These are phyloP conservation scores for Bombus terrestris DNA, from an alignment of 1,140 invertebrate genomes.

Conservation along the genomic window DNA sequence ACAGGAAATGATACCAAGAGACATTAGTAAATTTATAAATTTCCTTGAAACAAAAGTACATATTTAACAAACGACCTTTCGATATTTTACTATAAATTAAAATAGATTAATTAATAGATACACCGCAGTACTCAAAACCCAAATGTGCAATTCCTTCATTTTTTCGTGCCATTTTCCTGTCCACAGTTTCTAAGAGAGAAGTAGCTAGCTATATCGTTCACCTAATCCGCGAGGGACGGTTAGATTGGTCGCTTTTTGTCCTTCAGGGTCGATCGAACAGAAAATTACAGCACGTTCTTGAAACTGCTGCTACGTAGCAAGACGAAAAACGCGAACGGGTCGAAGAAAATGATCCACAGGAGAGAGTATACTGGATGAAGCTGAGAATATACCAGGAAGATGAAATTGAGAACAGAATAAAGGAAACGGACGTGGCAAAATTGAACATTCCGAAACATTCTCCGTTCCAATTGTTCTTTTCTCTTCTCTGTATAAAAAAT, in stretches of 20 bases:
- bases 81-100: too few relatives aligned
- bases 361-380: not conserved
- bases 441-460: not conserved
- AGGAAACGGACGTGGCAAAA: not conserved
- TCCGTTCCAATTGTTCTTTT: not conserved
- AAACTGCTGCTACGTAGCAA: slow-evolving; percentile 15
- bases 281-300: slow-evolving; percentile 59
- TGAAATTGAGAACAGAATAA: not conserved
- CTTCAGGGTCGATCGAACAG: slow-evolving; percentile 60
- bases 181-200: not conserved
- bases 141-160: not conserved
- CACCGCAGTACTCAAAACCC: not conserved
- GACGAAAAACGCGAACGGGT: not conserved
- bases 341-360: slow-evolving; percentile 1
- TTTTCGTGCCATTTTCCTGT: not conserved
- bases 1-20: not conserved
- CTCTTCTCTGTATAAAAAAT: not conserved
- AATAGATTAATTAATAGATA: too few relatives aligned
- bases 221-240: slow-evolving; percentile 42
- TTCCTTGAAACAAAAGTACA: not conserved
- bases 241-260: slow-evolving; percentile 53
- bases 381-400: not conserved
- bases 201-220: slow-evolving; percentile 20
- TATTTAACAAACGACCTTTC: too few relatives aligned
- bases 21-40: not conserved